A percentile compares a stretch with the other conserved stretches of the same genome.
Conservation (phyloP, 2,797 vertebrate species). For the Bryconaethiops microstoma region DNA sequence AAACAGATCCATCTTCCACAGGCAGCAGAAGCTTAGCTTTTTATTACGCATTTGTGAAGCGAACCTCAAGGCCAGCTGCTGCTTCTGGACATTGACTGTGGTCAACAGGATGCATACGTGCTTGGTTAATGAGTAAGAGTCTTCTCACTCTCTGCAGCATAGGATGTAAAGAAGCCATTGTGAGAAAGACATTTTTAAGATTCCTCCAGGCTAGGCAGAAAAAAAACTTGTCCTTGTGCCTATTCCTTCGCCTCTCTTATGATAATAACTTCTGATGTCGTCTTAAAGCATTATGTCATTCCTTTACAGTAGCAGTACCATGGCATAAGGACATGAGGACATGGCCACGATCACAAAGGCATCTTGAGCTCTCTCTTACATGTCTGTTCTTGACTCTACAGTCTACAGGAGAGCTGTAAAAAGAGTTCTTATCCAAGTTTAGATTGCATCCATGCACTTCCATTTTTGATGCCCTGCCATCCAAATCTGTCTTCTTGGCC, state of each 20-base stretch:
- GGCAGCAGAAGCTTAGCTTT: slow-evolving; percentile 2
- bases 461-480: slow-evolving; percentile 14
- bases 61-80: neutral
- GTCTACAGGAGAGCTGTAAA: slow-evolving; percentile 2
- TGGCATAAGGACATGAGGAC: neutral
- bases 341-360: neutral
- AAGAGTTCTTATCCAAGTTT: slow-evolving; percentile 11
- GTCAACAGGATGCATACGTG: slow-evolving; percentile 17
- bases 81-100: neutral
- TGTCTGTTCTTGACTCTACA: slow-evolving; percentile 13
- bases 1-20: neutral
- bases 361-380: neutral
- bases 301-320: neutral
- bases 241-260: neutral
- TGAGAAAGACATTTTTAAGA: slow-evolving; percentile 12
- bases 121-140: slow-evolving; percentile 5
- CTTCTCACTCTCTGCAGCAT: neutral
- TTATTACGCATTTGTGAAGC: neutral
- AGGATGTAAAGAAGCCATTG: slow-evolving; percentile 3
- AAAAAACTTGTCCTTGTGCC: neutral
- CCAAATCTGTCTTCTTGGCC: slow-evolving; percentile 10
- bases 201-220: neutral
- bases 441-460: slow-evolving; percentile 28
- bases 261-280: neutral
- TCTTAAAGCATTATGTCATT: neutral